Base-by-base conservation (phyloP, 2,797 vertebrate genomes). In the Cyclopterus lumpus region DNA sequence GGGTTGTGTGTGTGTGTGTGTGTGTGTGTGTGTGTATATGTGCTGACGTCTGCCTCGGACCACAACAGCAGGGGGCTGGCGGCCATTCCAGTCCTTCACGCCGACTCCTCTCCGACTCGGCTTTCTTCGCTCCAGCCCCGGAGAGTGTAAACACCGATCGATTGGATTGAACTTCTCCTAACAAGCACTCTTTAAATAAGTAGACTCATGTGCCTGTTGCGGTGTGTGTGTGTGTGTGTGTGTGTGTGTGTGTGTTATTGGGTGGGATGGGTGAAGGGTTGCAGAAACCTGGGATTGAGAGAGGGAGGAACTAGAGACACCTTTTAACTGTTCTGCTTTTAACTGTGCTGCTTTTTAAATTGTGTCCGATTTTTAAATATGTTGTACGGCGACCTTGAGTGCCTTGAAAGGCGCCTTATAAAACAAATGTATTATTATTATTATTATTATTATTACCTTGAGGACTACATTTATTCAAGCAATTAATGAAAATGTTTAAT, bases 141-240 rank as follows among this genome's bases (percentile, higher is more conserved):
- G 40, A 87, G 83, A 81, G 83, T 53, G 87, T 83, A 88, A 89
- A 92, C 89, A 90, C 63, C 40, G 64, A 71, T 65, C 18, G 77
- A 85, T 85, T 71, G 61, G 84, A 66, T 48, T 83, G 81, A 91
- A 82, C 84, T 85, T 67, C 26, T 76, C 63, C 40, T 71, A 73
- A 82, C 79, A 77, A 82, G 80, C 42, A 67, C 73, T 71, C 71
- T 80, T 79, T 51, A 11, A 71, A 54, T 73, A 83, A 86, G 80
- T 66, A 80, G 48, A 67, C 64, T 63, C 11, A 3, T 63, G 40
- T n/a, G 66, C 51, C 57, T 26, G 24, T 42, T 46, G 38, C 32
- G 34, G 42, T 24, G 30, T 77, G 53, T 40, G 54, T 22, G 44
- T 42, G 32, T n/a, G 40, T 38, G 54, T 77, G 53, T 40, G 54